A percentile compares a stretch with the other conserved stretches of the same genome.
Evolutionary conservation across 2,113 vertebrate genomes (phyloP).

Genomic region (Prionailurus bengalensis): DNA sequence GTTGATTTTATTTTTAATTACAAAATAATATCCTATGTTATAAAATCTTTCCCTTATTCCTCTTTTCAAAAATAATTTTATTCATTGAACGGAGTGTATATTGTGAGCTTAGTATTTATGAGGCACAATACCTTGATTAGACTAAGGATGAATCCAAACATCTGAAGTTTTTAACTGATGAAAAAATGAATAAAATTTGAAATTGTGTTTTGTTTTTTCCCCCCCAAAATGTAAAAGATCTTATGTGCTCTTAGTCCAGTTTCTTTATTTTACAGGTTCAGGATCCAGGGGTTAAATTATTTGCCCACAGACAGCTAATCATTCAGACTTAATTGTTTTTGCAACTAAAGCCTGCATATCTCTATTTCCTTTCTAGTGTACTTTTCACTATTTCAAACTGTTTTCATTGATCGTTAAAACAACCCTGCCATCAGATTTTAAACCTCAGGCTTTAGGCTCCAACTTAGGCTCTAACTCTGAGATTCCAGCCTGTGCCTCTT

Average conservation of each 20-base stretch:
- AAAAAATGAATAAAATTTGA: not conserved
- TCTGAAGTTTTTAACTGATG: not conserved
- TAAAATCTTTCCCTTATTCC: slow-evolving; percentile 4
- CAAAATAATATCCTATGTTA: not conserved
- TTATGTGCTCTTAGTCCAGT: not conserved
- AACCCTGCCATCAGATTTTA: not conserved
- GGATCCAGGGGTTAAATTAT: slow-evolving; percentile 8
- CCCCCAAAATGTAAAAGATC: not conserved
- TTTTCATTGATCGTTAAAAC: not conserved
- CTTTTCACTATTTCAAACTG: not conserved
- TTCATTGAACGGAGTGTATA: not conserved
- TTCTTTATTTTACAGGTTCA: not conserved
- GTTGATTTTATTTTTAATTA: not conserved
- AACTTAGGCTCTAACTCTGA: not conserved
- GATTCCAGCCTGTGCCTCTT: not conserved
- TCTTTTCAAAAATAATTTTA: slow-evolving; percentile 26
- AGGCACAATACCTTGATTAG: not conserved
- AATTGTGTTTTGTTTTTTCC: not conserved
- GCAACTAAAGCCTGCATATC: not conserved
- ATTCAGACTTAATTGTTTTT: slow-evolving; percentile 5
- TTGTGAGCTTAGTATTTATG: slow-evolving; percentile 8
- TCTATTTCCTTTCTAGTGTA: not conserved
- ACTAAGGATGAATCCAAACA: not conserved
- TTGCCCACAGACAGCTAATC: not conserved
- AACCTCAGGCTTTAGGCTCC: not conserved